Base-by-base conservation (phyloP, 2,888 invertebrate species). In the Coremacera marginata region DNA sequence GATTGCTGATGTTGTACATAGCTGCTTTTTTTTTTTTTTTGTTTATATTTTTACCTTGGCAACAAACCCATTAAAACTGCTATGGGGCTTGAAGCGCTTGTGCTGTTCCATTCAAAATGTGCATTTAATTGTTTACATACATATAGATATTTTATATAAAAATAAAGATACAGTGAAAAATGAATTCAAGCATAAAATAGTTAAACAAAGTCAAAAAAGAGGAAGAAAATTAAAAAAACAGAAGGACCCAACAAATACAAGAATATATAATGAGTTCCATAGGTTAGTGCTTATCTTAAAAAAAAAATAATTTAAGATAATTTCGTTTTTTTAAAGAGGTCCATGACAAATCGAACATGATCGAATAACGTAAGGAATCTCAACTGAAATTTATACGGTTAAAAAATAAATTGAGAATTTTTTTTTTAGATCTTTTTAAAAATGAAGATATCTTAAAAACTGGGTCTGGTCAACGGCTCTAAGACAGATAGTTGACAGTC, bases 1-100 rank as follows among this genome's bases (percentile, higher is more conserved):
- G 9, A 63, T 3, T 9, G 65, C 19, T 31, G 34, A 31, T 52
- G 70, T 31, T 27, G 14, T 51, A n/a, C 27, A 51, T n/a, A n/a
- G 51, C 25, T 25, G 27, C 2, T 22, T 44, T 8, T 14, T 34
- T 0, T 27, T 27, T 1, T 9, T 16, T 27, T 60, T 22, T 49
- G 19, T 49, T n/a, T 22, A 34, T 62, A 34, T 93, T 93, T 91
- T 94, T 96, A 96, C 96, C 96, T 96, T 93, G 96, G 94, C 91
- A 96, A 92, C 90, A 95, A 93, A 92, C 95, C 95, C 93, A 96
- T 96, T 94, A 96, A 94, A 92, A 94, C 95, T 91, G 95, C 95
- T 92, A 96, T 95, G 91, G 96, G 95, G 91, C 94, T 94, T 90
- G 90, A 89, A 91, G 96, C 95, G 91, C 94, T 94, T 88, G 89